Evolutionary conservation across 2,888 invertebrate species (phyloP).

Genomic region (Eilema caniola): DNA sequence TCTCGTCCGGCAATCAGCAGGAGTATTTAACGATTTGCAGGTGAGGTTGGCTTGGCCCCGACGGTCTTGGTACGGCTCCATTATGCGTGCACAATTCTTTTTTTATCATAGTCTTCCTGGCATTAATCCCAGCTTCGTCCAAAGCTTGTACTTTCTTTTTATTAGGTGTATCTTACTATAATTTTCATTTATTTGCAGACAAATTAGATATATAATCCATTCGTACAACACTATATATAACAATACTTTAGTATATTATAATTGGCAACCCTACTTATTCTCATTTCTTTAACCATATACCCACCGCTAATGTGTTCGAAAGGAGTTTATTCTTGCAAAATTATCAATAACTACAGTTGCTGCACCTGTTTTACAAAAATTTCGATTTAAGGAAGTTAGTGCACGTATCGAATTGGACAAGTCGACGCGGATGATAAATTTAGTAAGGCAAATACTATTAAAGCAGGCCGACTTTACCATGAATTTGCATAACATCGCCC

Average conservation of each 20-base stretch:
- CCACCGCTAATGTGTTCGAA: constrained; percentile 36
- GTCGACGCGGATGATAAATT: constrained; percentile 53
- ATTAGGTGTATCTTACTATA: too few relatives aligned
- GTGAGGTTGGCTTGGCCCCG: too few relatives aligned
- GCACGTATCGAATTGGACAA: constrained; percentile 54
- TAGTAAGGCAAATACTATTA: constrained; percentile 57
- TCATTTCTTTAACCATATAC: constrained; percentile 32
- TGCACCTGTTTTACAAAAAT: constrained; percentile 39
- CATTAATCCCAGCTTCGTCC: too few relatives aligned
- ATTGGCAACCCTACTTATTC: constrained; percentile 29
- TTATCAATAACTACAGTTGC: constrained; percentile 30
- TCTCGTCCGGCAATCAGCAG: too few relatives aligned
- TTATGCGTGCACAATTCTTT: too few relatives aligned
- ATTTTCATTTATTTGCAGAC: too few relatives aligned
- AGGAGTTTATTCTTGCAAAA: constrained; percentile 39
- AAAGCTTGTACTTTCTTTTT: too few relatives aligned
- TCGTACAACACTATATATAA: too few relatives aligned
- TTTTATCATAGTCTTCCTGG: too few relatives aligned
- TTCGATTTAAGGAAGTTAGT: constrained; percentile 58
- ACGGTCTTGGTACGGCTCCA: too few relatives aligned
- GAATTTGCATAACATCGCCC: constrained; percentile 51
- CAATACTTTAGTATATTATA: neutral
- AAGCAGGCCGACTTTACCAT: constrained; percentile 47
- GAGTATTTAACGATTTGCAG: too few relatives aligned
- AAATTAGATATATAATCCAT: too few relatives aligned